Conservation (phyloP, 2,888 invertebrate species). For the Coelopa pilipes region DNA sequence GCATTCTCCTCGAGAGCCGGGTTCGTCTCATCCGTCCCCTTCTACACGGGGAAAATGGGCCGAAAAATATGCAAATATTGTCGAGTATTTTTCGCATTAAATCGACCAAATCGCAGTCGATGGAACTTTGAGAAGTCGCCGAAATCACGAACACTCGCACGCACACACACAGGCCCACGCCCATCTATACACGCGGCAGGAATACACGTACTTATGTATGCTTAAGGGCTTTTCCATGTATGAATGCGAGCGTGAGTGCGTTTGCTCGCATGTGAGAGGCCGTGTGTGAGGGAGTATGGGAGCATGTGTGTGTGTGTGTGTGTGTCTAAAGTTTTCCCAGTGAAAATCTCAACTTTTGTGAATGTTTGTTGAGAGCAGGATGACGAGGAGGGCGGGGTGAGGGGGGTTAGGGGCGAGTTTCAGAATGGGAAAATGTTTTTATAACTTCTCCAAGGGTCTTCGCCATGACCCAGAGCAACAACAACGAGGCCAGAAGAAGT, state of each 20-base stretch:
- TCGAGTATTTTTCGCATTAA: background rate
- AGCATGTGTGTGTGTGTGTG: background rate
- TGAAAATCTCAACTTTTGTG: too few species aligned
- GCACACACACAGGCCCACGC: too few species aligned
- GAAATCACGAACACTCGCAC: too few species aligned
- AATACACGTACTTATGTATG: background rate
- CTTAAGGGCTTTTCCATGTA: background rate
- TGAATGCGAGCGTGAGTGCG: background rate
- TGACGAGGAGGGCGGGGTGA: too few species aligned
- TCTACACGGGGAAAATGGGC: background rate
- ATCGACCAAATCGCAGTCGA: background rate
- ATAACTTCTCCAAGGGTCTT: background rate
- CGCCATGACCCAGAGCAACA: too few species aligned
- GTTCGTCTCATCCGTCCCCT: background rate
- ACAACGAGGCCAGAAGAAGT: too few species aligned
- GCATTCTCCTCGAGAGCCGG: background rate
- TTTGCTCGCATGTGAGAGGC: background rate
- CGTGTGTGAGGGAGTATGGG: background rate
- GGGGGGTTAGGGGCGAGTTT: background rate
- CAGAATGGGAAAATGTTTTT: background rate
- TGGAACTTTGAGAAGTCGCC: too few species aligned
- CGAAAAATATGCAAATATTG: constrained; percentile 22
- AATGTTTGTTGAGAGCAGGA: too few species aligned
- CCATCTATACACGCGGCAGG: background rate
- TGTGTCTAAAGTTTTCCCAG: background rate